Conservation (phyloP, 23 tunicate genomes). For the Trididemnum clinides region DNA sequence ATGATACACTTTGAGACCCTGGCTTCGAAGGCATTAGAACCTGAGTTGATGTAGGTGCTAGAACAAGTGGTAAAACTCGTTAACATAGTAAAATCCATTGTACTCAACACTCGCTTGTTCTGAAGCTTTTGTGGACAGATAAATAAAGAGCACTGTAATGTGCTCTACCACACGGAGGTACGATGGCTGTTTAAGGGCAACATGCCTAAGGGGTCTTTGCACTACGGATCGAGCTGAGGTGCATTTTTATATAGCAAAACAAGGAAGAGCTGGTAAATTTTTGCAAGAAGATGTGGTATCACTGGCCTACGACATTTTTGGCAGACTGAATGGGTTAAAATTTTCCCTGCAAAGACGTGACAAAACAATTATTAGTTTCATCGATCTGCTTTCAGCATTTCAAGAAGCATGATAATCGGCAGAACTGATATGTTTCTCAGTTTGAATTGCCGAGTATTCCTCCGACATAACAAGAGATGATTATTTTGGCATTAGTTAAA, state of each 20-base stretch:
- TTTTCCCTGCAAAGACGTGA: conserved; percentile 38
- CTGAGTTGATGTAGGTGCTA: conserved; percentile 32
- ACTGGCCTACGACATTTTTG: conserved; percentile 47
- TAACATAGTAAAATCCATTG: conserved; percentile 42
- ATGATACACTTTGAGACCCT: conserved; percentile 36
- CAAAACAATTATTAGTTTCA: conserved; percentile 35
- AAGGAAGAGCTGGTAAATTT: conserved; percentile 35
- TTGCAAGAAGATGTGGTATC: conserved; percentile 36
- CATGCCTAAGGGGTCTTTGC: conserved; percentile 34
- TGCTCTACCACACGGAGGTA: conserved; percentile 44
- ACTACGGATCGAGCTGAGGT: conserved; percentile 8
- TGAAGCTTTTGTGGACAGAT: conserved; percentile 34
- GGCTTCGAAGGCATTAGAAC: conserved; percentile 40
- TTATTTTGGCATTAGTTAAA: conserved; percentile 38
- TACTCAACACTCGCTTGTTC: conserved; percentile 41
- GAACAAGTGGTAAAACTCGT: conserved; percentile 21
- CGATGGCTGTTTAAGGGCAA: conserved; percentile 16
- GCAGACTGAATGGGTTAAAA: conserved; percentile 30
- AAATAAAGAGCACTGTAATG: conserved; percentile 23
- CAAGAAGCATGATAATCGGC: conserved; percentile 21
- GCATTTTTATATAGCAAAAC: conserved; percentile 29
- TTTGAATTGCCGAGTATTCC: conserved; percentile 27
- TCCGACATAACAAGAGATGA: conserved; percentile 33
- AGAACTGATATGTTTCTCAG: conserved; percentile 21
- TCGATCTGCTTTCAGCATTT: conserved; percentile 33